Evolutionary conservation across 2,113 vertebrate genomes (phyloP).

Genomic region (Trinectes maculatus): DNA sequence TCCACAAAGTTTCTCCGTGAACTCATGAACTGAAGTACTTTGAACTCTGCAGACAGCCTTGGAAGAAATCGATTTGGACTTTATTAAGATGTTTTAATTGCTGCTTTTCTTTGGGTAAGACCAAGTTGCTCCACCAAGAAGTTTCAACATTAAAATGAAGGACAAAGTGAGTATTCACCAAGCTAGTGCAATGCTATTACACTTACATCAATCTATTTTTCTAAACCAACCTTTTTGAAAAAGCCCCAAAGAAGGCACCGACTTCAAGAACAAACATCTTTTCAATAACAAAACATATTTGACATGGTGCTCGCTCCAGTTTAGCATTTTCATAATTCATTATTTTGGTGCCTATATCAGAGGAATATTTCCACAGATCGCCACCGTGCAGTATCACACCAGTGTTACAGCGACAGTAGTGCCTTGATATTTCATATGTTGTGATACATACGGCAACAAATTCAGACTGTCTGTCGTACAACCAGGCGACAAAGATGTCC

Average conservation of each 20-base stretch:
- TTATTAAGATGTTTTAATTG: background rate
- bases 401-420: conserved; percentile 67
- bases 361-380: conserved; percentile 59
- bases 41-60: background rate
- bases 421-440: conserved; percentile 78
- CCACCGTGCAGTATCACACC: conserved; percentile 45
- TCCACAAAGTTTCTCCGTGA: conserved; percentile 68
- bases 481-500: conserved; percentile 49
- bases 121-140: background rate
- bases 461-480: conserved; percentile 31
- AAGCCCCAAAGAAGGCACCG: conserved; percentile 32
- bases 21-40: conserved; percentile 14
- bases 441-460: conserved; percentile 51
- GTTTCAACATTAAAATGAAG: background rate
- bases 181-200: conserved; percentile 11
- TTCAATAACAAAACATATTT: conserved; percentile 40
- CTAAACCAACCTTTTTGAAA: conserved; percentile 56
- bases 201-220: conserved; percentile 65
- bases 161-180: conserved; percentile 12
- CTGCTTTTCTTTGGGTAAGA: background rate
- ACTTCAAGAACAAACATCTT: conserved; percentile 33
- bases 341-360: conserved; percentile 86
- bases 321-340: conserved; percentile 74
- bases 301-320: conserved; percentile 83
- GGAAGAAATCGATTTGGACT: background rate